Percentiles rank a stretch among this genome's conserved stretches.
These are phyloP conservation scores for Hemibagrus guttatus DNA, from an alignment of 2,797 vertebrate species.

Conservation along the genomic window DNA sequence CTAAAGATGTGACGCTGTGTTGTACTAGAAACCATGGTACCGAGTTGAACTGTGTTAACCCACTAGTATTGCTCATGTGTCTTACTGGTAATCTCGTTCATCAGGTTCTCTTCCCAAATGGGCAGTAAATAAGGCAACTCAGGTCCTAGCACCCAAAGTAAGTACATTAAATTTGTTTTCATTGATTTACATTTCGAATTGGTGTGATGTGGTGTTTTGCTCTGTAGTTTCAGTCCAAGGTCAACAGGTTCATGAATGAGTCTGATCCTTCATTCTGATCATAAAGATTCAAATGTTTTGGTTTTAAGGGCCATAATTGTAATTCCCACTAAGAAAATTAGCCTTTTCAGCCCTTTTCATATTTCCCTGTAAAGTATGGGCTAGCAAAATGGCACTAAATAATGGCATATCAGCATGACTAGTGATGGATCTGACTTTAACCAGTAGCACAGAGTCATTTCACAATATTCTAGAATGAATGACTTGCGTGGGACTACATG, in stretches of 20 bases:
- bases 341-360: neutral
- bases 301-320: neutral
- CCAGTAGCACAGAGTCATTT: neutral
- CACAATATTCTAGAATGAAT: neutral
- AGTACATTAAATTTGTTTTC: conserved; percentile 39
- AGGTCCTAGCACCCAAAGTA: conserved; percentile 78
- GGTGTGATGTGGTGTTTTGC: neutral
- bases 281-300: neutral
- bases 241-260: neutral
- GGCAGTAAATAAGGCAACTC: conserved; percentile 80
- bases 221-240: neutral
- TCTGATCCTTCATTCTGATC: neutral
- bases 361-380: neutral
- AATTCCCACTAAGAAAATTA: neutral
- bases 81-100: conserved; percentile 6
- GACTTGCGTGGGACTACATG: neutral
- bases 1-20: neutral
- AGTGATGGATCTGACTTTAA: neutral
- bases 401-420: neutral
- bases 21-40: neutral
- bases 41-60: neutral
- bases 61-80: neutral
- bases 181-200: too few species aligned
- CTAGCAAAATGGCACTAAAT: neutral
- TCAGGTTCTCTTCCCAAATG: conserved; percentile 82